Base-by-base conservation (phyloP, 1,140 invertebrate species). In the Dryas iulia region DNA sequence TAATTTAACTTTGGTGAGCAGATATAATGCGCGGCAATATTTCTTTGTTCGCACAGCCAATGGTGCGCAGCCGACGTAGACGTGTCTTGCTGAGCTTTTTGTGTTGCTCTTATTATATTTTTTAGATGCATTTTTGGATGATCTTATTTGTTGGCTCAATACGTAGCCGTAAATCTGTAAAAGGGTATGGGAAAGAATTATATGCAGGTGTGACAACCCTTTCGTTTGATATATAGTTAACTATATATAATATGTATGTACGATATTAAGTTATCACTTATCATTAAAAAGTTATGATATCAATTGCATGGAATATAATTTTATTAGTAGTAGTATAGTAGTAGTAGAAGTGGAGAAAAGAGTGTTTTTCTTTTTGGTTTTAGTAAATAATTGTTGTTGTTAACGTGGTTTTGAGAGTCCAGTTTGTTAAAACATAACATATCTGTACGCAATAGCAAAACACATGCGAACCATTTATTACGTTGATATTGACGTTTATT, bases 101-200 rank as follows among this genome's bases (percentile, higher is more conserved):
- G 83, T 88, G 61, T 79, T 80, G 73, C 77, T 88, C 78, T 90
- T 90, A 86, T 91, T 90, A 88, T 90, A 90, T 89, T 90, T 88
- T 86, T 87, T 87, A 79, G 86, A 74, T 67, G 76, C 67, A 83
- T 82, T 86, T 89, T 88, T 84, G 80, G 82, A 81, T 82, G 81
- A 87, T 87, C 82, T 89, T 86, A 89, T 88, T 91, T 89, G 86
- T 91, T 84, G 83, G 79, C 75, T 86, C 83, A 83, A 83, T 89
- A 89, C 84, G 74, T 81, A 84, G 78, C 81, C 83, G 82, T 89
- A 89, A 91, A 91, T 91, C 86, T 86, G 77, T 76, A 69, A 65
- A 70, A 65, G 71, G 74, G 78, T 78, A 84, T 83, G 76, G 80
- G 83, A 82, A 76, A 73, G 82, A 79, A 84, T 21, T 79, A 80